These are phyloP conservation scores for Eolophus roseicapilla DNA, from an alignment of 2,113 vertebrate genomes.

Conservation along the genomic window DNA sequence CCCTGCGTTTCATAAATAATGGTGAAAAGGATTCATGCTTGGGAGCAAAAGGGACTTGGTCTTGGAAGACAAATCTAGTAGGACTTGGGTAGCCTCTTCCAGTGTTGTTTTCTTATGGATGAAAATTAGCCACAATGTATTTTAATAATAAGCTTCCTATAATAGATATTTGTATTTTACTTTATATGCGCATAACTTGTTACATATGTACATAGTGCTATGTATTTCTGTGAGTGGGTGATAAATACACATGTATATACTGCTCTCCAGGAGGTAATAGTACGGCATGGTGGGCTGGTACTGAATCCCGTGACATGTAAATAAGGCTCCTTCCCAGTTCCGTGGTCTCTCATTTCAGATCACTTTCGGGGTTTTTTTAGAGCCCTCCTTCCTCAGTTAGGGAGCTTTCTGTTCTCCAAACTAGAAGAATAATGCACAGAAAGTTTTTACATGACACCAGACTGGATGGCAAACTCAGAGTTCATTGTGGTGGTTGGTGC, in stretches of 20 bases:
- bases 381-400: neutral
- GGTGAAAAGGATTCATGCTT: neutral
- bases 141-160: neutral
- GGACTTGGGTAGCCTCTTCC: neutral
- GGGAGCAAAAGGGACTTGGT: neutral
- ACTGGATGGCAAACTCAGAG: neutral
- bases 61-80: neutral
- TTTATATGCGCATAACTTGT: neutral
- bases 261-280: neutral
- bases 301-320: neutral
- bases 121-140: neutral
- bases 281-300: neutral
- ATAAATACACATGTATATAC: neutral
- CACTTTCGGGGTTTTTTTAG: rapidly evolving
- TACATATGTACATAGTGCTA: neutral
- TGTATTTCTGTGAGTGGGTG: neutral
- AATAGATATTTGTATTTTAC: neutral
- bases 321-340: neutral
- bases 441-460: neutral
- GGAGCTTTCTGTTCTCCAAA: neutral
- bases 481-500: neutral
- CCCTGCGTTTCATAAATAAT: neutral
- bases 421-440: neutral
- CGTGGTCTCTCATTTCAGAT: neutral
- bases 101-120: neutral